These are phyloP conservation scores for Agrenia bidenticulata DNA, from an alignment of 2,888 invertebrate genomes.

Conservation along the genomic window DNA sequence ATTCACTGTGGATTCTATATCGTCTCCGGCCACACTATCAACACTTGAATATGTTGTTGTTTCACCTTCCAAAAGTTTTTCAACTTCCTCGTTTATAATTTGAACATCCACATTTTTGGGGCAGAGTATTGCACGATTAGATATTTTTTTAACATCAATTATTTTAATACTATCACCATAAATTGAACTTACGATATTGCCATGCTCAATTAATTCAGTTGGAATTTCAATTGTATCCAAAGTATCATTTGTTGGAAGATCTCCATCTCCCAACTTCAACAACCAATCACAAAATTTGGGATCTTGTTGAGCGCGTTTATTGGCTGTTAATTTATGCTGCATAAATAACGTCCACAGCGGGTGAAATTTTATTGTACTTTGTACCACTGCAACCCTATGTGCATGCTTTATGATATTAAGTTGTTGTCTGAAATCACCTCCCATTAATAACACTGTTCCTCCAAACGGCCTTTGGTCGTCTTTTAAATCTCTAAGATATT, in stretches of 20 bases:
- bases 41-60: conserved; percentile 23
- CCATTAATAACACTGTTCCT: conserved; percentile 30
- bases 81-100: conserved; percentile 27
- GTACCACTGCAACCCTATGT: conserved; percentile 24
- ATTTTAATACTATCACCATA: conserved; percentile 22
- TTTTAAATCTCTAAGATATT: conserved; percentile 46
- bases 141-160: conserved; percentile 7
- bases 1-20: conserved; percentile 4
- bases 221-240: conserved; percentile 37
- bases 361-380: conserved; percentile 21
- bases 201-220: background rate
- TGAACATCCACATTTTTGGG: conserved; percentile 29
- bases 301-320: conserved; percentile 31
- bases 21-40: conserved; percentile 37
- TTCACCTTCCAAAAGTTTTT: conserved; percentile 18
- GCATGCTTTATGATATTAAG: conserved; percentile 32
- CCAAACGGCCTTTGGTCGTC: conserved; percentile 34
- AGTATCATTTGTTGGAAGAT: conserved; percentile 2
- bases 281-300: conserved; percentile 37
- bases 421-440: conserved; percentile 26
- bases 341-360: conserved; percentile 22
- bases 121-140: conserved; percentile 31
- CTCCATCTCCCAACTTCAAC: conserved; percentile 32
- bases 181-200: conserved; percentile 20
- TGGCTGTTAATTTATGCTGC: conserved; percentile 19